Conservation (phyloP, 2,888 invertebrate genomes). For the Thecophora atra region DNA sequence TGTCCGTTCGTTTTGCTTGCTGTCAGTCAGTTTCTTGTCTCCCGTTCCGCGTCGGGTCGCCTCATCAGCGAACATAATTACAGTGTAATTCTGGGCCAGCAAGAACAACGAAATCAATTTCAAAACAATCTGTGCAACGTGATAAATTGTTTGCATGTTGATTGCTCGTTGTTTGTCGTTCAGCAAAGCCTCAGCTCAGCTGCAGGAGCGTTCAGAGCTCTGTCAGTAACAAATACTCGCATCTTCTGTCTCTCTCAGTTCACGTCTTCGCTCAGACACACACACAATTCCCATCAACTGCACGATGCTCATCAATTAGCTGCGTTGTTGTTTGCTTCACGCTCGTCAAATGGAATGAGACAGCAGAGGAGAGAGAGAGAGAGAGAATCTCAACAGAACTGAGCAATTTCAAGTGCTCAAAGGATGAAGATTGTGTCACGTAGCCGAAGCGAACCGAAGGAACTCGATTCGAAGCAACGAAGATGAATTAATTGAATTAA, state of each 20-base stretch:
- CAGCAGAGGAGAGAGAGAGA: no score
- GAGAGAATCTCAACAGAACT: slow-evolving; percentile 6
- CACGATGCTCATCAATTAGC: background rate
- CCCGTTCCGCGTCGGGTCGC: no score
- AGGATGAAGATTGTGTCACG: slow-evolving; percentile 6
- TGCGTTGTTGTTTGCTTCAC: background rate
- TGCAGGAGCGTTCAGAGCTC: no score
- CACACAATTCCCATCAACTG: background rate
- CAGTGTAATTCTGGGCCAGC: background rate
- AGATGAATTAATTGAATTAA: slow-evolving; percentile 10
- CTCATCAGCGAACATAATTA: background rate
- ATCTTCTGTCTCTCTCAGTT: background rate
- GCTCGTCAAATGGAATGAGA: no score
- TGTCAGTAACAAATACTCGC: background rate
- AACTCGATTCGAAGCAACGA: background rate
- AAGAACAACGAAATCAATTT: background rate
- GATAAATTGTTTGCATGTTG: slow-evolving; percentile 18
- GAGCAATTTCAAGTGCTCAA: background rate
- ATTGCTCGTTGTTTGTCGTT: slow-evolving; percentile 5
- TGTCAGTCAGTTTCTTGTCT: no score
- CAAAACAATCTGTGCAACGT: slow-evolving; percentile 7
- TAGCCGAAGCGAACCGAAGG: background rate
- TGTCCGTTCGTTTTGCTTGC: no score
- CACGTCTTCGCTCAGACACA: background rate
- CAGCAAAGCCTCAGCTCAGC: background rate